These are phyloP conservation scores for Ricordea florida DNA, from an alignment of 92 coral and sea anemone species.

Conservation along the genomic window DNA sequence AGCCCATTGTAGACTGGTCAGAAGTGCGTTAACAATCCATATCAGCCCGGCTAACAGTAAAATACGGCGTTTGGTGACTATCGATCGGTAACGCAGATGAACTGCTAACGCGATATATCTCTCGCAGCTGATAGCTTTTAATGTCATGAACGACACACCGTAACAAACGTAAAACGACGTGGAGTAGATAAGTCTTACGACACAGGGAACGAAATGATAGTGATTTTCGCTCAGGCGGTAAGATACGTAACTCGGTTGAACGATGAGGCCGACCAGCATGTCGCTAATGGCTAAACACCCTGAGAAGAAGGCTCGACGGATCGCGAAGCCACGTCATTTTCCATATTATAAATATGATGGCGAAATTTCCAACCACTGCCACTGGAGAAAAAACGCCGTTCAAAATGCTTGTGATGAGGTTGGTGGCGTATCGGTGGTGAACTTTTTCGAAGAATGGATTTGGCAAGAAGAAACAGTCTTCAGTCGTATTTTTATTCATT, in stretches of 20 bases:
- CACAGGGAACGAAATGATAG: slow-evolving; percentile 59
- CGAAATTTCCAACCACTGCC: slow-evolving; percentile 61
- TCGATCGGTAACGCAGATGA: slow-evolving; percentile 57
- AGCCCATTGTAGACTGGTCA: slow-evolving; percentile 73
- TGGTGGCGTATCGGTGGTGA: slow-evolving; percentile 39
- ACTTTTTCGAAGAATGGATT: slow-evolving; percentile 59
- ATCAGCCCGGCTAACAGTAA: slow-evolving; percentile 24
- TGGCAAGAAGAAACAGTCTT: slow-evolving; percentile 61
- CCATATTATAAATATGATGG: slow-evolving; percentile 44
- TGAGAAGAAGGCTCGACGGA: slow-evolving; percentile 70
- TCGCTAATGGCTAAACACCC: slow-evolving; percentile 73
- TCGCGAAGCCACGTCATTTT: slow-evolving; percentile 36
- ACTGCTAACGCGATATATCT: slow-evolving; percentile 62
- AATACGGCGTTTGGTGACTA: slow-evolving; percentile 50
- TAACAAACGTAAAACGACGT: slow-evolving; percentile 73
- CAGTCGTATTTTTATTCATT: too few relatives aligned
- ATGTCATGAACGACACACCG: slow-evolving; percentile 81
- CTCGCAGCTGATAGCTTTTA: slow-evolving; percentile 82
- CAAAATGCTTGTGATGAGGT: slow-evolving; percentile 59
- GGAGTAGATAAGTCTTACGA: slow-evolving; percentile 59
- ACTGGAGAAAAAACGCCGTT: slow-evolving; percentile 68
- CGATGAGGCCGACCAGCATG: slow-evolving; percentile 59
- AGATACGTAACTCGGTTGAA: slow-evolving; percentile 69
- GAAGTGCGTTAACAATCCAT: slow-evolving; percentile 53
- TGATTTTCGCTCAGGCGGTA: slow-evolving; percentile 67